Percentiles rank a stretch among this genome's conserved stretches.
Evolutionary conservation across 2,113 vertebrate genomes (phyloP).

Genomic region (Athene noctua): DNA sequence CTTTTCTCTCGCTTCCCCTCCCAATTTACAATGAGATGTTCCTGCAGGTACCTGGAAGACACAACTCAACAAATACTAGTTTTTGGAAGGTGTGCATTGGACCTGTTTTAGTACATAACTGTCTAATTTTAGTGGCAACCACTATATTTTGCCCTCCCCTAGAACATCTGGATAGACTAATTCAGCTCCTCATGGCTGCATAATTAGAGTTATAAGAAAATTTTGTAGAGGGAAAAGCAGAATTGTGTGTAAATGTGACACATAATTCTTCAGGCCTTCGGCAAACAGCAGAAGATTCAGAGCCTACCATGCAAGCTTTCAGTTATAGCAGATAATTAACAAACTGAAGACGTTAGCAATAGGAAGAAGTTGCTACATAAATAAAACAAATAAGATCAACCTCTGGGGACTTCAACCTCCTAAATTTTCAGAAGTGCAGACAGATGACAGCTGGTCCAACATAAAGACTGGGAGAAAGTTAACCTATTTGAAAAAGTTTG

Average conservation of each 20-base stretch:
- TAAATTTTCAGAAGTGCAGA: slow-evolving; percentile 14
- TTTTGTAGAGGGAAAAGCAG: neutral
- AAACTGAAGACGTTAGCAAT: neutral
- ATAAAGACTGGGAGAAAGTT: neutral
- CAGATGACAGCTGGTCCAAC: slow-evolving; percentile 5
- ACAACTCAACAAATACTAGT: neutral
- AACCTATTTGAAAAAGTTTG: neutral
- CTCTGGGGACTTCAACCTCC: neutral
- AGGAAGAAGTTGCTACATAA: neutral
- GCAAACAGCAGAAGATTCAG: slow-evolving; percentile 33
- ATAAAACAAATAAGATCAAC: neutral
- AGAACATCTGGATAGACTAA: slow-evolving; percentile 28
- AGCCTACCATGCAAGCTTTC: neutral
- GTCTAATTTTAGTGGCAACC: neutral
- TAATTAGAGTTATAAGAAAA: slow-evolving; percentile 7
- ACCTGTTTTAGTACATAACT: neutral
- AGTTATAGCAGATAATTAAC: slow-evolving; percentile 33
- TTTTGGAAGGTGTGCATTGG: neutral
- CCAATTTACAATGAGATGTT: neutral
- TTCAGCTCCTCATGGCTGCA: neutral
- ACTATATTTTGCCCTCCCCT: neutral
- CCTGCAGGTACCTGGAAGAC: neutral
- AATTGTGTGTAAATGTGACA: slow-evolving; percentile 1
- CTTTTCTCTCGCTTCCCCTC: neutral
- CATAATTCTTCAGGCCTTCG: slow-evolving; percentile 29